phyloP scores from a whole-genome alignment of 2,888 invertebrate species.

The Drosophila birchii region DNA sequence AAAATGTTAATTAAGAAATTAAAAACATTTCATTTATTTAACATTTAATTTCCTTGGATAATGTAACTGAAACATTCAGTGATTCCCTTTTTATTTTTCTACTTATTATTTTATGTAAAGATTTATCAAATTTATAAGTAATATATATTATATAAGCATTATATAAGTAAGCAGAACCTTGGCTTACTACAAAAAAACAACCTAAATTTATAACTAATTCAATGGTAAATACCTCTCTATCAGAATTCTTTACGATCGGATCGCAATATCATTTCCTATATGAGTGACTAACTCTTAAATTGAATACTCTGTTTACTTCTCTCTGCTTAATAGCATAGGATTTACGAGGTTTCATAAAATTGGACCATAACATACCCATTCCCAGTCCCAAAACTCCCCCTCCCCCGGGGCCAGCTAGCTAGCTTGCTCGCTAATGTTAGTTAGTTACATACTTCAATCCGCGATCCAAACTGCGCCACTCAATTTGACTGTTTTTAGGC shows the following conservation, averaged over 20 bases:
- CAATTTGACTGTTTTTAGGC: slow-evolving; percentile 50
- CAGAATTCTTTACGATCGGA: not conserved
- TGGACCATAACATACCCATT: slow-evolving; percentile 23
- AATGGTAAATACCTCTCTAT: not conserved
- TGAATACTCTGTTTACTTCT: not conserved
- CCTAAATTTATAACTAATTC: too few species aligned
- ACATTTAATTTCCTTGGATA: not conserved
- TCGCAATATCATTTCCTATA: not conserved
- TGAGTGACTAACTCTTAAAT: slow-evolving; percentile 1
- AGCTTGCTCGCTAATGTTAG: not conserved
- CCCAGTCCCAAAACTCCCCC: not conserved
- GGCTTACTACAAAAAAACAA: not conserved
- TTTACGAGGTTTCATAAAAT: slow-evolving; percentile 35
- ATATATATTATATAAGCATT: too few species aligned
- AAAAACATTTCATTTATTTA: too few species aligned
- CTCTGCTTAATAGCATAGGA: not conserved
- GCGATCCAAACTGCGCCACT: slow-evolving; percentile 44
- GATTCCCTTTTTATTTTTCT: not conserved
- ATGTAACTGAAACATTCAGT: not conserved
- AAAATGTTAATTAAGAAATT: not conserved
- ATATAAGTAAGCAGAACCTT: too few species aligned
- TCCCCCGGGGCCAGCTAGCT: not conserved
- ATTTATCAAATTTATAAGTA: not conserved
- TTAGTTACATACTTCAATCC: slow-evolving; percentile 32
- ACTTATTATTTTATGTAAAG: not conserved